A percentile compares a stretch with the other conserved stretches of the same genome.
phyloP scores from a whole-genome alignment of 2,113 vertebrate species.

The Butastur rufipennis region DNA sequence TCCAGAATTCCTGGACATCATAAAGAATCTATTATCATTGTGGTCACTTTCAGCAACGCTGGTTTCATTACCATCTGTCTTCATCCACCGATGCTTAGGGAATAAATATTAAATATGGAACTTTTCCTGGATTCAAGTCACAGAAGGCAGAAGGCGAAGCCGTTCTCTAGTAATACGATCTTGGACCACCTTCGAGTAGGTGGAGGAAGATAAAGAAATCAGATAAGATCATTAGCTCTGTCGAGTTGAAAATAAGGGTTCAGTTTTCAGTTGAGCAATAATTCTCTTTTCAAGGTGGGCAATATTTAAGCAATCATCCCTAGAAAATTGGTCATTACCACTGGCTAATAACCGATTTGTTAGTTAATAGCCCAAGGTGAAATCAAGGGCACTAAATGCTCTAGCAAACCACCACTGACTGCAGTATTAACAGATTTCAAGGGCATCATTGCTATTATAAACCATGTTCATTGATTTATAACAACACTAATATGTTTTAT shows the following conservation, averaged over 20 bases:
- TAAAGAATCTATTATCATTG: conserved; percentile 82
- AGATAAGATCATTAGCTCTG: conserved; percentile 76
- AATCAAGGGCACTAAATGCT: conserved; percentile 73
- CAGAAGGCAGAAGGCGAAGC: conserved; percentile 40
- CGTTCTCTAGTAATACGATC: conserved; percentile 18
- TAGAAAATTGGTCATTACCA: conserved; percentile 83
- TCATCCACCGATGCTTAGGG: conserved; percentile 69
- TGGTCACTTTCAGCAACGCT: conserved; percentile 78
- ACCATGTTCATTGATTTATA: conserved; percentile 80
- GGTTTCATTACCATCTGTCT: conserved; percentile 81
- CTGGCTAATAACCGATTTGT: conserved; percentile 80
- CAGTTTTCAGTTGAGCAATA: conserved; percentile 77
- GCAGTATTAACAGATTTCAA: conserved; percentile 75
- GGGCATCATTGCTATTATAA: conserved; percentile 76
- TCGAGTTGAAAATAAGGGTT: conserved; percentile 76
- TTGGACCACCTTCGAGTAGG: background rate
- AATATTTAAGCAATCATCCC: conserved; percentile 82
- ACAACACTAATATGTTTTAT: conserved; percentile 76
- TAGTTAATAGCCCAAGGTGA: conserved; percentile 82
- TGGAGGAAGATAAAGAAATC: conserved; percentile 37
- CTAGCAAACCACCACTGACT: conserved; percentile 58
- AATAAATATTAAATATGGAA: conserved; percentile 80
- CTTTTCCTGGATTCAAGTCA: conserved; percentile 69
- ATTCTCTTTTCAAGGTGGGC: conserved; percentile 81
- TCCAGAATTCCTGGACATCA: conserved; percentile 80